Evolutionary conservation across 2,797 vertebrate species (phyloP), one percentile per base, ranked within the genome.

Genomic region (Xiphorhynchus erythropygius): DNA sequence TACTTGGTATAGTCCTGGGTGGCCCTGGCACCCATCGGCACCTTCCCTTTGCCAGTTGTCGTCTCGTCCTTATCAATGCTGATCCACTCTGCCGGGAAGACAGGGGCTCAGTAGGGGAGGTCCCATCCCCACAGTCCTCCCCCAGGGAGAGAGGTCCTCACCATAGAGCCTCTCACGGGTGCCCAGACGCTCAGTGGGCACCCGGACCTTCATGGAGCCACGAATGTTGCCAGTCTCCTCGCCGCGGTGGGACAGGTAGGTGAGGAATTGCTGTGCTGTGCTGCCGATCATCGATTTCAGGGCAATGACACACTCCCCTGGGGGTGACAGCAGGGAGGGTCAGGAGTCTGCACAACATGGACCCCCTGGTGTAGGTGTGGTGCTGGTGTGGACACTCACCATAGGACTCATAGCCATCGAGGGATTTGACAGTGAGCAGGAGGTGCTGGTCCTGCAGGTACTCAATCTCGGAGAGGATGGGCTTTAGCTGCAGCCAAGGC

Each of bases 271-370:
- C 96, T 99, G 99, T 0, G 99, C 98, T 0, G 99, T 99, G 98
- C 99, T 99, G 94, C 99, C 99, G 7, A 99, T 99, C 99, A 99
- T 99, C 0, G 99, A 99, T 97, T 99, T 99, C 76, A 99, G 98
- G 2, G 99, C 99, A 47, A 99, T 98, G 67, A 99, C 99, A 41
- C 99, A 99, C 93, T 99, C 99, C 17, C 99, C 99, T 99, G 93
- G 18, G 24, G 57, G 23, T 4, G 32, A 92, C 17, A 73, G 41
- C 0, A 3, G 11, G 11, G 39, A 35, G 8, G 5, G 16, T 60
- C 13, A 23, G 27, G 11, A 23, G 11, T 24, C n/a, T 21, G n/a
- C 56, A 33, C 13, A 27, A 24, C 30, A 18, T 0, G 0, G 17
- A 12, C 7, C 3, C 28, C 35, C 3, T 0, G 0, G 28, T 22